Base-by-base conservation (phyloP, 2,113 vertebrate genomes). In the Aramus guarauna region DNA sequence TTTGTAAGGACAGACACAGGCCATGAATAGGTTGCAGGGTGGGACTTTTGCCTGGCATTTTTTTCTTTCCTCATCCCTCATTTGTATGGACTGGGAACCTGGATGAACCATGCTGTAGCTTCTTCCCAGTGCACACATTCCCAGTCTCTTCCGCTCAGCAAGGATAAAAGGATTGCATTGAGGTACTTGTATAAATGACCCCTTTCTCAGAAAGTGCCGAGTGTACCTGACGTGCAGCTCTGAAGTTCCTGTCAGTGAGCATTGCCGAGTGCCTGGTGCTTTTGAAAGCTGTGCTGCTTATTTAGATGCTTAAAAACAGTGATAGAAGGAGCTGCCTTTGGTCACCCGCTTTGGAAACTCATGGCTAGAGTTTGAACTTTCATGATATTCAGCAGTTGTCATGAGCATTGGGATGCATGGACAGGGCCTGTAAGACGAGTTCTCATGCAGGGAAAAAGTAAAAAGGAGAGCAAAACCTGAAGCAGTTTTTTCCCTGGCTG, bases 251-350 rank as follows among this genome's bases (percentile, higher is more conserved):
- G 11, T 41, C 23, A 60, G 18, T 10, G 21, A 48, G 4, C 10
- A 2, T 0, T 88, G 26, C 15, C 2, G 2, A 27, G 27, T 52
- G 13, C 21, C 12, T 3, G 8, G 23, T 39, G 17, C 29, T 71
- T 92, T 85, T 67, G 43, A 41, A 87, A 78, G 41, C 34, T 30
- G 7, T 48, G 26, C 9, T 62, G 30, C 34, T 63, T 50, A 10
- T 21, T 87, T 30, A 52, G 18, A 15, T 75, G 6, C 20, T 48
- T 72, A 45, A 78, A 87, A 87, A 71, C 1, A 0, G 24, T 55
- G 17, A 32, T 15, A 50, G 27, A 72, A 86, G 12, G 47, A 72
- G 15, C 9, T 83, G 21, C 12, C 45, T 90, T 74, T 77, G 9
- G 6, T 68, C 34, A 60, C n/a, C 3, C 3, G 6, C 19, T 67